Conservation (phyloP, 2,113 vertebrate genomes). For the Choloepus hoffmanni region DNA sequence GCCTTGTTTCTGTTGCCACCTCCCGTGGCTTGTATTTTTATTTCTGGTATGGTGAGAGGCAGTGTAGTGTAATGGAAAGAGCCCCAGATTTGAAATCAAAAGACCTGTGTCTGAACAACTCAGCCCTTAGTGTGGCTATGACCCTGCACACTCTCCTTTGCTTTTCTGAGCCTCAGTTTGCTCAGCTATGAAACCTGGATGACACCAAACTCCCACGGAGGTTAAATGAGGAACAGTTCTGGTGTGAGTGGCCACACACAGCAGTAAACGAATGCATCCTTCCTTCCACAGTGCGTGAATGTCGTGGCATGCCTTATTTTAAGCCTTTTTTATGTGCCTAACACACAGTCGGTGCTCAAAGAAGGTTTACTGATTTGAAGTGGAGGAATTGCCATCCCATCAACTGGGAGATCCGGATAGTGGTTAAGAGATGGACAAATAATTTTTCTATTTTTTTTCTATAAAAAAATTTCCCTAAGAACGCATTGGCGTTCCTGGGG, state of each 20-base stretch:
- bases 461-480: neutral
- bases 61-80: neutral
- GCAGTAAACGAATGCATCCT: neutral
- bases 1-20: neutral
- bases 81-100: neutral
- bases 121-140: neutral
- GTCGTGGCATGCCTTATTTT: neutral
- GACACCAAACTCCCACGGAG: neutral
- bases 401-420: neutral
- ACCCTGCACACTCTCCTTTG: neutral
- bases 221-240: conserved; percentile 11
- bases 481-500: neutral
- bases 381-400: neutral
- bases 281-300: neutral
- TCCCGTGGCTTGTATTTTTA: neutral
- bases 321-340: neutral
- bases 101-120: neutral
- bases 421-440: conserved; percentile 14
- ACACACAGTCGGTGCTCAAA: neutral
- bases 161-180: neutral
- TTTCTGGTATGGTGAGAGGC: neutral
- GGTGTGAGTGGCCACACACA: neutral
- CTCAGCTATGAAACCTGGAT: neutral
- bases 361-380: neutral
- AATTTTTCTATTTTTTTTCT: neutral